Evolutionary conservation across 2,888 invertebrate genomes (phyloP).

Genomic region (Hanleya hanleyi): DNA sequence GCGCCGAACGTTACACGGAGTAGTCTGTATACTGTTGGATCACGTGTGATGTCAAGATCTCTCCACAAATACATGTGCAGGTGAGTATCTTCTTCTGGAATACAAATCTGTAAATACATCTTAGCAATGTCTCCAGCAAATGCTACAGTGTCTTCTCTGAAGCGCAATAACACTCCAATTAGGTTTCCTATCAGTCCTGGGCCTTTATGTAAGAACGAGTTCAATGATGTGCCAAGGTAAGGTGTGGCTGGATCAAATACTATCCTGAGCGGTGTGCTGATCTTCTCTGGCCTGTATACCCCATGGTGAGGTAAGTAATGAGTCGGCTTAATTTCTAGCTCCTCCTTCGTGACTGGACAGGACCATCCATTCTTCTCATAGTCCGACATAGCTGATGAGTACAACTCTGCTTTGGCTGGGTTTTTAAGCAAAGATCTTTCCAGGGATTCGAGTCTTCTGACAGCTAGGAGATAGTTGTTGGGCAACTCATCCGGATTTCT

Average conservation of each 20-base stretch:
- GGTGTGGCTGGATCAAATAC: slow-evolving; percentile 15
- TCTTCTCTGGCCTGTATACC: slow-evolving; percentile 18
- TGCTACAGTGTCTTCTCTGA: too few relatives aligned
- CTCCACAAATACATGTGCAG: too few relatives aligned
- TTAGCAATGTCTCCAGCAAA: too few relatives aligned
- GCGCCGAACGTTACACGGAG: too few relatives aligned
- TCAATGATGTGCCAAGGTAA: slow-evolving; percentile 8
- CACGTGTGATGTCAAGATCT: too few relatives aligned
- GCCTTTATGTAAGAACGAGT: too few relatives aligned
- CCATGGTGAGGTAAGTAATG: slow-evolving; percentile 19
- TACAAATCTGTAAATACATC: too few relatives aligned
- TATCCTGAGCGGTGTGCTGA: slow-evolving; percentile 16
- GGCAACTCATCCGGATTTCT: slow-evolving; percentile 5
- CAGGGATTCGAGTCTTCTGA: slow-evolving; percentile 15
- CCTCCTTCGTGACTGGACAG: neutral
- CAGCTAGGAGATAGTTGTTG: slow-evolving; percentile 12
- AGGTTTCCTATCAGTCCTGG: slow-evolving; percentile 16
- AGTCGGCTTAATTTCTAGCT: neutral
- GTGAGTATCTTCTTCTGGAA: too few relatives aligned
- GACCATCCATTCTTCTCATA: slow-evolving; percentile 22
- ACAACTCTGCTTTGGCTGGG: slow-evolving; percentile 7
- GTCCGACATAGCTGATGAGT: slow-evolving; percentile 3
- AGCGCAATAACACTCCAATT: slow-evolving; percentile 10
- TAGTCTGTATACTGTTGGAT: too few relatives aligned
- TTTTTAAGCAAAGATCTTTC: slow-evolving; percentile 14